These are phyloP conservation scores for Drepanosiphum platanoidis DNA, from an alignment of 2,888 invertebrate species.

Conservation along the genomic window DNA sequence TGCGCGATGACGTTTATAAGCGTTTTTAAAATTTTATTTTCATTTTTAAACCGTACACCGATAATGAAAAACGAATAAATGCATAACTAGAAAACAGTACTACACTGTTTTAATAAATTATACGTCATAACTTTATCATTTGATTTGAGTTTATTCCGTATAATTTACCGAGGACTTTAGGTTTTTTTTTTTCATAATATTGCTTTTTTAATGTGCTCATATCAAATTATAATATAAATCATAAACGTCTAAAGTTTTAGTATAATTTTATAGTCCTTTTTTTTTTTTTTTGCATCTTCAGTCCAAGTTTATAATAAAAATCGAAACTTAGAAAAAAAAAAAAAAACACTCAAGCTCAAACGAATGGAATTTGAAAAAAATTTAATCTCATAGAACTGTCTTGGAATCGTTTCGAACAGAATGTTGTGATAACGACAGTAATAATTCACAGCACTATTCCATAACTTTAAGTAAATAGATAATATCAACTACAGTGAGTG, in stretches of 20 bases:
- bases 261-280: background rate
- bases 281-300: slow-evolving; percentile 33
- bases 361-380: background rate
- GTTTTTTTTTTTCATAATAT: background rate
- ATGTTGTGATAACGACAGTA: no score
- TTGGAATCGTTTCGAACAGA: no score
- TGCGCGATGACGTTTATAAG: no score
- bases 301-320: slow-evolving; percentile 31
- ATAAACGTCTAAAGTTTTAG: slow-evolving; percentile 22
- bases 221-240: background rate
- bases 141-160: background rate
- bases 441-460: no score
- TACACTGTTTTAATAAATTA: background rate
- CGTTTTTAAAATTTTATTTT: no score
- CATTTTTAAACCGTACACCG: background rate
- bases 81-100: background rate
- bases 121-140: background rate
- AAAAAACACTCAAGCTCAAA: background rate
- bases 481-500: no score
- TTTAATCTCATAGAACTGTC: background rate
- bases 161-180: background rate
- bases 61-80: background rate
- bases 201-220: background rate
- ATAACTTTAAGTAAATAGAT: no score
- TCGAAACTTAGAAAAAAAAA: slow-evolving; percentile 1